Evolutionary conservation across 2,888 invertebrate species (phyloP), one percentile per base, ranked within the genome.

Genomic region (Cylloceria caligata): DNA sequence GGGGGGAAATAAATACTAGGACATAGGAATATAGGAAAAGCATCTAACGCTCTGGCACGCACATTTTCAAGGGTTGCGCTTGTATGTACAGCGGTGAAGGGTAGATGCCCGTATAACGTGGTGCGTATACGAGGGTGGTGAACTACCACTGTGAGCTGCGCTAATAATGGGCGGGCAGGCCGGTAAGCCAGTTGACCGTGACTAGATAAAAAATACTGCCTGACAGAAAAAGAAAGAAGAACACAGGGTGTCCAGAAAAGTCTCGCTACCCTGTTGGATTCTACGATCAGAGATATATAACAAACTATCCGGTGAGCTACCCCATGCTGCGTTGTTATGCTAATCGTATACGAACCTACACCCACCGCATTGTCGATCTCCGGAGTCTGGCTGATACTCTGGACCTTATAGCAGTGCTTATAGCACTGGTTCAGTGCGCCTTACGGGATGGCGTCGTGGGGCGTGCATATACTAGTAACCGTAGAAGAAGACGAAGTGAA

Each of bases 131-230:
- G 30, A 57, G 64, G 73, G 67, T 75, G 67, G 71, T n/a, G 45
- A 76, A 76, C 60, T 60, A 68, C 60, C 68, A 67, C 78, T 75
- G 75, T 87, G 89, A 87, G 88, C 88, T 86, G 89, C 90, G 92
- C 92, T 92, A 92, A 92, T 92, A 92, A 92, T 92, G 91, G 92
- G 91, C 90, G 91, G 92, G 88, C 85, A 91, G 86, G 85, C 81
- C 88, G 88, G 88, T 90, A 90, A 91, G 91, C 91, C 91, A 92
- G 92, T 93, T 93, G 92, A 93, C 92, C 92, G 92, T 93, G 93
- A 92, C 93, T 91, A 92, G 93, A 93, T 93, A 93, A 93, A 93
- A 93, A 93, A 93, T 92, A 92, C 90, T 91, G 92, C 90, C 91
- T 86, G 89, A 89, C 89, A 89, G 88, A 75, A 71, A 80, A 52